Evolutionary conservation across 1,140 invertebrate genomes (phyloP), one percentile per base, ranked within the genome.

Genomic region (Eufriesea mexicana): DNA sequence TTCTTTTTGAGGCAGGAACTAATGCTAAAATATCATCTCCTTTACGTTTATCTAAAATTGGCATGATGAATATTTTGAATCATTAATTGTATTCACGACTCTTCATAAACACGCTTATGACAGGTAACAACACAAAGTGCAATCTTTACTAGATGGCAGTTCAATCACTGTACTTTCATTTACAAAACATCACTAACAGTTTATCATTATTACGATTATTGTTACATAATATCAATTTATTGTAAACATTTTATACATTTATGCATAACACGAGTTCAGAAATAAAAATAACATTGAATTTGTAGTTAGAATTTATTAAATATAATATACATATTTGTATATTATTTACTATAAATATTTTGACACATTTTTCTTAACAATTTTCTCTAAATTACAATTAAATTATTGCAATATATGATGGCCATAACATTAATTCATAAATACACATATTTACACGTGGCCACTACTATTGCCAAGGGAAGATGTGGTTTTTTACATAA

Each of bases 11-110:
- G 20, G 93, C 95, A 14, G 96, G 96, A 6, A 97, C 96, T 18
- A 98, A 84, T 14, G 96, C 95, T 64, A 95, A 94, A 73, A 94
- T 94, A 79, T 97, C 97, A 55, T 97, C 96, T 0, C 95, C 96
- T 93, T 96, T 96, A 88, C 96, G 94, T 94, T 97, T 97, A 83
- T 95, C 93, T 35, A 91, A 84, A 70, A 93, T 90, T 20, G 94
- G 93, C 94, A 94, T 94, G 77, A 90, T 93, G 51, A 79, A 54
- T 59, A 71, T 54, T 84, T 84, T 73, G 14, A 70, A 64, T 45
- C 35, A 12, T 18, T 23, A 62, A 83, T 16, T 64, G 20, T 20
- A 70, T 74, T n/a, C 18, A 66, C 62, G 20, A 79, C n/a, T 18
- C 12, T 67, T 54, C 16, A 64, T 10, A 47, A 76, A 66, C 54